Evolutionary conservation across 2,113 vertebrate genomes (phyloP).

Genomic region (Rissa tridactyla): DNA sequence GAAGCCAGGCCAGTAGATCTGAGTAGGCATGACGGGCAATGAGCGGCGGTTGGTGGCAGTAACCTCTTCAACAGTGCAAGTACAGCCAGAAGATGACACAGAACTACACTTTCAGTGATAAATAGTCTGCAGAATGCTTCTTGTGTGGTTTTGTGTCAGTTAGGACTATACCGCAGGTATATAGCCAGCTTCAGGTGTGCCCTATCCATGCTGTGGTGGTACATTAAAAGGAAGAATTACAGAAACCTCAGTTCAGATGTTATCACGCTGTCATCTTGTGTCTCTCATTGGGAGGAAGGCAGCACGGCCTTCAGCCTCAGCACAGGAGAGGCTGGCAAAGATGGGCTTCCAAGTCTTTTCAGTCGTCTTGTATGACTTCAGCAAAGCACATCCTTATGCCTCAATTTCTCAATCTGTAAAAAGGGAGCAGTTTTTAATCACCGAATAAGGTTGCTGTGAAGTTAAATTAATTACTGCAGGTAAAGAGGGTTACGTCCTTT

Average conservation of each 20-base stretch:
- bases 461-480: not conserved
- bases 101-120: not conserved
- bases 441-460: not conserved
- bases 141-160: not conserved
- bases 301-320: not conserved
- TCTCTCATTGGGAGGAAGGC: not conserved
- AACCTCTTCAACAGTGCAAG: not conserved
- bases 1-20: not conserved
- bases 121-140: not conserved
- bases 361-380: not conserved
- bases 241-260: not conserved
- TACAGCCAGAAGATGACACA: not conserved
- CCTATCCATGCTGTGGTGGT: accelerated
- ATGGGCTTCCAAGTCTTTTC: not conserved
- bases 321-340: accelerated
- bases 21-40: not conserved
- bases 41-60: not conserved
- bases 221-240: not conserved
- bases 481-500: not conserved
- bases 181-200: not conserved
- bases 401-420: not conserved
- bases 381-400: not conserved
- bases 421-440: not conserved
- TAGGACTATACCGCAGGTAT: not conserved
- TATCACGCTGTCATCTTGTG: accelerated